phyloP scores from a whole-genome alignment of 2,888 invertebrate genomes.

The Alviniconcha strummeri region DNA sequence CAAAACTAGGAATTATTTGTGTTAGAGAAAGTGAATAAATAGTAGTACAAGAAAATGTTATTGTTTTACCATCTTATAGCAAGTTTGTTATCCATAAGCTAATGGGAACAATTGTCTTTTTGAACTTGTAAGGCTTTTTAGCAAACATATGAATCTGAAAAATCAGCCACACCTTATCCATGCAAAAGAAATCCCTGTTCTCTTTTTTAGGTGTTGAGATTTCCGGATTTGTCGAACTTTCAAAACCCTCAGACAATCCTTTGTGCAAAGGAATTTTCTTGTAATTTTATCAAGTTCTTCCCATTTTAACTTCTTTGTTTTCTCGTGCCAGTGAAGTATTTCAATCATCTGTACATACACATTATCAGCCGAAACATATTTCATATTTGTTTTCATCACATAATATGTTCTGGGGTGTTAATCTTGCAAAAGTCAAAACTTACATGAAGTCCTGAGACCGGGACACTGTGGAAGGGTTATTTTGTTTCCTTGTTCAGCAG shows the following conservation, averaged over 20 bases:
- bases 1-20: too few relatives aligned
- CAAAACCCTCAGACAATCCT: slow-evolving; percentile 29
- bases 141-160: not conserved
- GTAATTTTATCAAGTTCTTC: slow-evolving; percentile 33
- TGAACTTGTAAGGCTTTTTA: too few relatives aligned
- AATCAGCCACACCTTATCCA: slow-evolving; percentile 17
- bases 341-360: slow-evolving; percentile 31
- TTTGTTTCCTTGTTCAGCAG: slow-evolving; percentile 3
- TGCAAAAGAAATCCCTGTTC: slow-evolving; percentile 15
- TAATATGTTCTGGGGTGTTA: slow-evolving; percentile 13
- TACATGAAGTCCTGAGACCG: not conserved
- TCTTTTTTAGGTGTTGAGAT: not conserved
- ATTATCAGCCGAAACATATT: slow-evolving; percentile 1
- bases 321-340: slow-evolving; percentile 35
- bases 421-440: slow-evolving; percentile 23
- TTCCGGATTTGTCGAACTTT: slow-evolving; percentile 25
- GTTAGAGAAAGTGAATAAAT: too few relatives aligned
- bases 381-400: slow-evolving; percentile 22
- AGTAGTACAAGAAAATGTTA: too few relatives aligned
- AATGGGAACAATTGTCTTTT: too few relatives aligned
- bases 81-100: too few relatives aligned
- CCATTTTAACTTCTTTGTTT: slow-evolving; percentile 22
- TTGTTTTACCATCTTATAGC: too few relatives aligned
- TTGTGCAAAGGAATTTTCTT: slow-evolving; percentile 12
- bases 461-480: not conserved